phyloP scores from a whole-genome alignment of 2,113 vertebrate genomes.

The Xerus inauris region DNA sequence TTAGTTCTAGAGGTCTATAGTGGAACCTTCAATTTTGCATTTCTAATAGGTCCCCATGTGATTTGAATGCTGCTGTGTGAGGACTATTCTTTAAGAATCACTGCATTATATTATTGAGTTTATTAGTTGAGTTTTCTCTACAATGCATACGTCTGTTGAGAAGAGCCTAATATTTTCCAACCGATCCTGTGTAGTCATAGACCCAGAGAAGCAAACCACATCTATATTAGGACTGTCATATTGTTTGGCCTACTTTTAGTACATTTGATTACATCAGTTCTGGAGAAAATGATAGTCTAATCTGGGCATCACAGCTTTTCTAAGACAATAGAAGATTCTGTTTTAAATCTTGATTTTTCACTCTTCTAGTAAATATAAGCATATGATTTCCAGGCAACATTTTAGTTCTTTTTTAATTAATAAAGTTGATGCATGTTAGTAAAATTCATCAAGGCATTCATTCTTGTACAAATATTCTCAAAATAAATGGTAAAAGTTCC shows the following conservation, averaged over 20 bases:
- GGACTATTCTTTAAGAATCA: neutral
- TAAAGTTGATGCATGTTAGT: neutral
- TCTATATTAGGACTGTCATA: conserved; percentile 30
- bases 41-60: neutral
- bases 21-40: neutral
- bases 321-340: conserved; percentile 18
- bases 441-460: neutral
- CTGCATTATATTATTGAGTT: neutral
- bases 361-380: neutral
- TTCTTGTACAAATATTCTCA: neutral
- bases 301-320: conserved; percentile 40
- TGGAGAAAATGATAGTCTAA: conserved; percentile 51
- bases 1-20: neutral
- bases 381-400: neutral
- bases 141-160: neutral
- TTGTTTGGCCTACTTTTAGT: conserved; percentile 27
- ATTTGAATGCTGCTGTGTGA: neutral
- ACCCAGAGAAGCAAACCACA: neutral
- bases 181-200: neutral
- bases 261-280: conserved; percentile 44
- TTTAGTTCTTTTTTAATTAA: neutral
- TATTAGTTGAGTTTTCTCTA: neutral
- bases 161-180: neutral
- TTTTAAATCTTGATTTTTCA: conserved; percentile 49
- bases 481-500: neutral